These are phyloP conservation scores for Clarias platycephalus DNA, from an alignment of 2,797 vertebrate species.

Conservation along the genomic window DNA sequence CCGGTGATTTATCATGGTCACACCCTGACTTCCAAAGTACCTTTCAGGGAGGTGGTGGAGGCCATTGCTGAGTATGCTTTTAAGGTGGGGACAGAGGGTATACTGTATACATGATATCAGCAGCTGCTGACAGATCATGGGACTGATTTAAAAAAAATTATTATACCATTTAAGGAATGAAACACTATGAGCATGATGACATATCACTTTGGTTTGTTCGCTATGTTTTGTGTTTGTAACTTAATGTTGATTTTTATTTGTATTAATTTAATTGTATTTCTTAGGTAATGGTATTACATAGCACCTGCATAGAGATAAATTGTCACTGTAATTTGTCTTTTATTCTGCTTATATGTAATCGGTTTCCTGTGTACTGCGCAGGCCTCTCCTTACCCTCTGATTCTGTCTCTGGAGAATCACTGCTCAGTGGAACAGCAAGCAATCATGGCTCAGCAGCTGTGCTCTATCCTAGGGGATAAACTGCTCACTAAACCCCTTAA, in stretches of 20 bases:
- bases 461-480: slow-evolving; percentile 84
- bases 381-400: slow-evolving; percentile 71
- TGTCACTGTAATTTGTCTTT: background rate
- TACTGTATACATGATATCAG: background rate
- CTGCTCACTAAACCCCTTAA: slow-evolving; percentile 77
- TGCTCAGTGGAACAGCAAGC: slow-evolving; percentile 90
- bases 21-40: slow-evolving; percentile 93
- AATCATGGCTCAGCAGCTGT: slow-evolving; percentile 85
- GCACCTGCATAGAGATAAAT: background rate
- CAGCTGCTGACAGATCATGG: background rate
- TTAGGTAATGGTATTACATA: background rate
- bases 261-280: background rate
- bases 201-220: background rate
- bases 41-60: slow-evolving; percentile 87
- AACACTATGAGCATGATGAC: background rate
- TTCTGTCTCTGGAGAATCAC: slow-evolving; percentile 96
- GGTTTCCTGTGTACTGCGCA: slow-evolving; percentile 37
- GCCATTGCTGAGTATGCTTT: slow-evolving; percentile 88
- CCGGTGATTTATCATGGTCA: slow-evolving; percentile 91
- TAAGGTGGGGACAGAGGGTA: slow-evolving; percentile 68
- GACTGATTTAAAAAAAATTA: background rate
- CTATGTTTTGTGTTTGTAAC: background rate
- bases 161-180: background rate
- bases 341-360: background rate
- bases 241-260: background rate